Conservation (phyloP, 2,797 vertebrate species). For the Petrocephalus schoutedeni region DNA sequence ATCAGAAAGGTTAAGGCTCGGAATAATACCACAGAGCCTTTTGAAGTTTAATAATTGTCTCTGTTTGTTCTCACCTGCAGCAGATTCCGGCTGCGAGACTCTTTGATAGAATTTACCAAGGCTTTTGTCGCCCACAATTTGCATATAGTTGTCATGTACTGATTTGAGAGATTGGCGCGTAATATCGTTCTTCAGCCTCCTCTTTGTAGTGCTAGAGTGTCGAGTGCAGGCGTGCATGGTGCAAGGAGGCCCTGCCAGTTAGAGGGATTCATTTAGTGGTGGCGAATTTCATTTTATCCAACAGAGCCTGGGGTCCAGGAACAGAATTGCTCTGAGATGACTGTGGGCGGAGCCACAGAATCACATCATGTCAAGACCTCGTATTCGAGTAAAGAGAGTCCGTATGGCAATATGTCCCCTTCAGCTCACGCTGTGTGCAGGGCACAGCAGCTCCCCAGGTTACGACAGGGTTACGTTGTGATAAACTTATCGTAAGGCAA, state of each 20-base stretch:
- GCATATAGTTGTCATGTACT: background rate
- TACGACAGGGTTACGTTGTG: too few relatives aligned
- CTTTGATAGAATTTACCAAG: conserved; percentile 41
- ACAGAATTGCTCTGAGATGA: background rate
- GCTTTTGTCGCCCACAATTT: conserved; percentile 15
- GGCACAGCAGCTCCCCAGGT: background rate
- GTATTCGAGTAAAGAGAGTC: background rate
- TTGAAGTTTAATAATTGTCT: conserved; percentile 39
- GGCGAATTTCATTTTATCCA: conserved; percentile 6
- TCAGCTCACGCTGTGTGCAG: background rate
- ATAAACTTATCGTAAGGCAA: too few relatives aligned
- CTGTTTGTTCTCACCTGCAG: conserved; percentile 34
- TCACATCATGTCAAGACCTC: background rate
- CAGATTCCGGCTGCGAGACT: conserved; percentile 33
- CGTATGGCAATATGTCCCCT: background rate
- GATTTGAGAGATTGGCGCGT: conserved; percentile 14
- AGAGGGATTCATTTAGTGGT: background rate
- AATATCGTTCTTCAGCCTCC: conserved; percentile 23
- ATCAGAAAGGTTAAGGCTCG: conserved; percentile 30
- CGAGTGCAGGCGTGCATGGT: background rate
- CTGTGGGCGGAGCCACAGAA: background rate
- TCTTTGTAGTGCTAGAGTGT: conserved; percentile 28
- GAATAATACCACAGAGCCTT: conserved; percentile 30
- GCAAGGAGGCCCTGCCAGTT: background rate
- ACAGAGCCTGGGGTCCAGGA: background rate